phyloP scores from a whole-genome alignment of 2,797 vertebrate species.

The Pempheris klunzingeri region DNA sequence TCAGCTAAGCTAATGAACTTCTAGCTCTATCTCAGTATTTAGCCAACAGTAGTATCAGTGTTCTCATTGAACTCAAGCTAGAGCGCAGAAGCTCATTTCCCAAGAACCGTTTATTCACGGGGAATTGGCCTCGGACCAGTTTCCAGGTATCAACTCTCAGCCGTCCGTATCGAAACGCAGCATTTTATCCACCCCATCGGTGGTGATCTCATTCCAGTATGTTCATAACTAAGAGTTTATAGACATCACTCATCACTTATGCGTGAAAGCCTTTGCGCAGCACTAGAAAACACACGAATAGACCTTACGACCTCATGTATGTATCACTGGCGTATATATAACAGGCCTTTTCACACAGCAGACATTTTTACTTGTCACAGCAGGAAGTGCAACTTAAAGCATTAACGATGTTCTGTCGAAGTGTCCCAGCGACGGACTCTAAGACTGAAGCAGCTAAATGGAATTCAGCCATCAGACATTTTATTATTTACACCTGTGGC shows the following conservation, averaged over 20 bases:
- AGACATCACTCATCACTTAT: neutral
- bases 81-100: neutral
- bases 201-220: neutral
- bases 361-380: neutral
- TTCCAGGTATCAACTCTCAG: neutral
- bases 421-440: constrained; percentile 1
- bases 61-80: neutral
- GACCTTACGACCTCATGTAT: neutral
- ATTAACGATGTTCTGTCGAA: too few relatives aligned
- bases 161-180: too few relatives aligned
- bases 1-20: neutral
- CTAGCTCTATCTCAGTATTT: neutral
- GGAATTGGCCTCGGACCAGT: neutral
- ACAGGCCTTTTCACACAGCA: neutral
- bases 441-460: neutral
- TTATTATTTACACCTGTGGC: neutral
- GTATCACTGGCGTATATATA: neutral
- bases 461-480: neutral
- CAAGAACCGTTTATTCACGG: neutral
- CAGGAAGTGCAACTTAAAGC: too few relatives aligned
- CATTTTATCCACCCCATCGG: neutral
- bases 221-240: neutral
- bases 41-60: neutral
- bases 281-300: neutral
- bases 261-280: neutral